Conservation (phyloP, 2,113 vertebrate species). For the Theristicus caerulescens region DNA sequence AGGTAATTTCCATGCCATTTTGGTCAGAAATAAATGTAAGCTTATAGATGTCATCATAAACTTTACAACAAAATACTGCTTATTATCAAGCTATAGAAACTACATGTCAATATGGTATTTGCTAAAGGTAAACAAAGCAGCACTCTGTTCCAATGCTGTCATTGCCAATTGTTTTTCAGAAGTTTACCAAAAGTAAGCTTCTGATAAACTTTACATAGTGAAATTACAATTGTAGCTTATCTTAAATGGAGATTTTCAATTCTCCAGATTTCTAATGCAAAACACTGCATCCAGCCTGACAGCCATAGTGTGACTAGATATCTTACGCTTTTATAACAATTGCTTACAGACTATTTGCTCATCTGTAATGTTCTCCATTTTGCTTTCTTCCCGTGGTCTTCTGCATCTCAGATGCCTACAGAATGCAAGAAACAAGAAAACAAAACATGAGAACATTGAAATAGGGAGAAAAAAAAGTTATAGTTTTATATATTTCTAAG, state of each 20-base stretch:
- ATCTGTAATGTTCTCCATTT: neutral
- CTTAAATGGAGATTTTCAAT: neutral
- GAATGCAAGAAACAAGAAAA: neutral
- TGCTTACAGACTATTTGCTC: neutral
- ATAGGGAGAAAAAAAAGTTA: neutral
- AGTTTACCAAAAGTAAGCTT: neutral
- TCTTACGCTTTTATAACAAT: neutral
- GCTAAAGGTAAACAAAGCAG: neutral
- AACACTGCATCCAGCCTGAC: neutral
- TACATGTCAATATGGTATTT: neutral
- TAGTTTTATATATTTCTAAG: neutral
- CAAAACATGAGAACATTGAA: neutral
- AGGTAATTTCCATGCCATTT: neutral
- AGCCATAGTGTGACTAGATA: neutral
- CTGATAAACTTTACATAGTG: neutral
- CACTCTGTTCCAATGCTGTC: neutral
- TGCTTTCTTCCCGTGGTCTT: neutral
- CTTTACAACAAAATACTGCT: neutral
- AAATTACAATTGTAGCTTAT: neutral
- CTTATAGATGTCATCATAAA: neutral
- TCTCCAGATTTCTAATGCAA: neutral
- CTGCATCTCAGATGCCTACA: neutral
- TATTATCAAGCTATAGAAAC: neutral
- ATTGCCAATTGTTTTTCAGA: neutral
- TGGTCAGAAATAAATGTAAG: neutral